Evolutionary conservation across 2,113 vertebrate genomes (phyloP), one percentile per base, ranked within the genome.

Genomic region (Rutilus rutilus): DNA sequence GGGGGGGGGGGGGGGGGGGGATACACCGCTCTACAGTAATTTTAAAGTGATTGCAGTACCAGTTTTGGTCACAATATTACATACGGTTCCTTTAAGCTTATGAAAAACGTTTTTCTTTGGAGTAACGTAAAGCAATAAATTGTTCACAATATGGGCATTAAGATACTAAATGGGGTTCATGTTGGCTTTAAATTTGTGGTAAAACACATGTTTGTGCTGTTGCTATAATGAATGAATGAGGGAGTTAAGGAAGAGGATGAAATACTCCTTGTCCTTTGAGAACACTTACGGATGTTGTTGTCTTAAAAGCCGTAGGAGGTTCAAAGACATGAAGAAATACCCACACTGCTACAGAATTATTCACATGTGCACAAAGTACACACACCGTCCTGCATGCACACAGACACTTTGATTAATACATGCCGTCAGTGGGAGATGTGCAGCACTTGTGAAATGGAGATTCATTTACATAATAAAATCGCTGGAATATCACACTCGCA

Each of bases 301-400:
- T 67, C 64, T 82, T 82, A 71, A 52, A 71, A 82, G 71, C 33
- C 4, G 36, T 30, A 69, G 45, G 74, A 71, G 47, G 80, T 86
- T 90, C 65, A 88, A 84, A 86, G 77, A 62, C 65, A 50, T 54
- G 36, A 78, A 79, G 86, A 85, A 59, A 83, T 67, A 71, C 65
- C 54, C n/a, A 76, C 64, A 67, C 42, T 8, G 78, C 67, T 82
- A 14, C 25, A 80, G 73, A 77, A 71, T 82, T 64, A 83, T 54
- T 86, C 73, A 78, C 80, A 71, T 36, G 47, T 54, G 47, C 45
- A 79, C 54, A 71, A 67, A 71, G 65, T 45, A 71, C 86, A 87
- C 82, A 85, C 54, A 78, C 69, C 27, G 1, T 27, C 74, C 50
- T 74, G 36, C 47, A 36, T 21, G 19, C 42, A 47, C 54, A 73